A percentile compares a stretch with the other conserved stretches of the same genome.
phyloP scores from a whole-genome alignment of 2,888 invertebrate species.

The Stegophylla sp. region DNA sequence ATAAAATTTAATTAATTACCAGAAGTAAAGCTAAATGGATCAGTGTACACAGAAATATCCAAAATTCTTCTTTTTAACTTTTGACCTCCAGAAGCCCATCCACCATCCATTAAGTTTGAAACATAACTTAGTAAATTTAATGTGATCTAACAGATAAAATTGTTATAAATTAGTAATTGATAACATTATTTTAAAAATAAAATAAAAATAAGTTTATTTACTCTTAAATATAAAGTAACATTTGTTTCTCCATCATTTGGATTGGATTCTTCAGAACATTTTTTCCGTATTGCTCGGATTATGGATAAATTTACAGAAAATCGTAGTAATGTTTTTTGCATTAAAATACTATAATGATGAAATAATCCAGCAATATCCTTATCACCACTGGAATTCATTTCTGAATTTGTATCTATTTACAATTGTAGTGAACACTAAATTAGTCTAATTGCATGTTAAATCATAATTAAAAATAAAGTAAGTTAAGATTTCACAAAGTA shows the following conservation, averaged over 20 bases:
- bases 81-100: slow-evolving; percentile 51
- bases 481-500: too few species aligned
- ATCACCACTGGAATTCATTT: slow-evolving; percentile 54
- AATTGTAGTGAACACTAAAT: background rate
- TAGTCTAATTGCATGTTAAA: background rate
- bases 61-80: slow-evolving; percentile 54
- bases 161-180: background rate
- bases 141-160: slow-evolving; percentile 27
- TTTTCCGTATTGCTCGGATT: slow-evolving; percentile 46
- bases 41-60: slow-evolving; percentile 41
- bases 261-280: slow-evolving; percentile 54
- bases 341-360: slow-evolving; percentile 54
- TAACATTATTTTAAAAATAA: background rate
- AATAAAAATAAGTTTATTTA: background rate
- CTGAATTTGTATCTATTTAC: slow-evolving; percentile 38
- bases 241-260: slow-evolving; percentile 53
- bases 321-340: slow-evolving; percentile 42
- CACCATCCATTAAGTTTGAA: slow-evolving; percentile 55
- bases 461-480: background rate
- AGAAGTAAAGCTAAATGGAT: slow-evolving; percentile 33
- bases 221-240: slow-evolving; percentile 52
- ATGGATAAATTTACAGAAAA: slow-evolving; percentile 48
- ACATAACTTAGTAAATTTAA: slow-evolving; percentile 50
- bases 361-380: slow-evolving; percentile 55
- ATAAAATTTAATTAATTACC: slow-evolving; percentile 15